Evolutionary conservation across 2,797 vertebrate genomes (phyloP).

Genomic region (Tapirus indicus): DNA sequence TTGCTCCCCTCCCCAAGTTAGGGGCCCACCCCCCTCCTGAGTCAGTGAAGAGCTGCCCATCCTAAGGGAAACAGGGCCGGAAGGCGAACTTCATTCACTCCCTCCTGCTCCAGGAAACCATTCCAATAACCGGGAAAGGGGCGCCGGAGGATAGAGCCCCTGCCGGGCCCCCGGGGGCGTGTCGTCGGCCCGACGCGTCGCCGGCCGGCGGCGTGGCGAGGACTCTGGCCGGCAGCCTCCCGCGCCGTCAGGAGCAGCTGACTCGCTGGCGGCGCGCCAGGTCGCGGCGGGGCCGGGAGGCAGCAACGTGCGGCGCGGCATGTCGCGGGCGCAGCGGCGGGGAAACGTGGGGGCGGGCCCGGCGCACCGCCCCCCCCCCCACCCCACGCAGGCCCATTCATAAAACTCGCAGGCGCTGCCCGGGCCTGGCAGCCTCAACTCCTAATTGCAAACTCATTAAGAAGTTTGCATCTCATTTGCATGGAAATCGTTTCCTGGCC

Average conservation of each 20-base stretch:
- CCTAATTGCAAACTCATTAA: conserved; percentile 84
- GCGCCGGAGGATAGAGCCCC: conserved; percentile 17
- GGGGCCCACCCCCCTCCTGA: not conserved
- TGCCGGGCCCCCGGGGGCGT: conserved; percentile 69
- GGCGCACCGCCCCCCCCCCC: conserved; percentile 74
- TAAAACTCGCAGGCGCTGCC: conserved; percentile 87
- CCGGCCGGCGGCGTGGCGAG: conserved; percentile 66
- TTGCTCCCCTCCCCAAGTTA: not conserved
- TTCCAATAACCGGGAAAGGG: not conserved
- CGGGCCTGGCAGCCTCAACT: conserved; percentile 75
- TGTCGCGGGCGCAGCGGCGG: conserved; percentile 87
- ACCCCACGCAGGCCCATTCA: conserved; percentile 84
- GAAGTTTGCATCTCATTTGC: conserved; percentile 83
- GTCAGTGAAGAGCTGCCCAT: not conserved
- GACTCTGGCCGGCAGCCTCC: conserved; percentile 72
- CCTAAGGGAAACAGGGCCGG: not conserved
- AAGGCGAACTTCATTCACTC: not conserved
- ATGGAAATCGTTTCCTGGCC: conserved; percentile 75
- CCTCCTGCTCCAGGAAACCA: not conserved
- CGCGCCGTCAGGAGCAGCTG: conserved; percentile 87
- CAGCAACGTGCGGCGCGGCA: conserved; percentile 90
- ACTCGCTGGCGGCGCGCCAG: conserved; percentile 88
- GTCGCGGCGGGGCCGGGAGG: conserved; percentile 85
- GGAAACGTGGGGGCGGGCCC: conserved; percentile 84
- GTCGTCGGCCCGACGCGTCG: conserved; percentile 57